Percentiles rank a stretch among this genome's conserved stretches.
phyloP scores from a whole-genome alignment of 2,113 vertebrate genomes.

The Dipodomys ordii region DNA sequence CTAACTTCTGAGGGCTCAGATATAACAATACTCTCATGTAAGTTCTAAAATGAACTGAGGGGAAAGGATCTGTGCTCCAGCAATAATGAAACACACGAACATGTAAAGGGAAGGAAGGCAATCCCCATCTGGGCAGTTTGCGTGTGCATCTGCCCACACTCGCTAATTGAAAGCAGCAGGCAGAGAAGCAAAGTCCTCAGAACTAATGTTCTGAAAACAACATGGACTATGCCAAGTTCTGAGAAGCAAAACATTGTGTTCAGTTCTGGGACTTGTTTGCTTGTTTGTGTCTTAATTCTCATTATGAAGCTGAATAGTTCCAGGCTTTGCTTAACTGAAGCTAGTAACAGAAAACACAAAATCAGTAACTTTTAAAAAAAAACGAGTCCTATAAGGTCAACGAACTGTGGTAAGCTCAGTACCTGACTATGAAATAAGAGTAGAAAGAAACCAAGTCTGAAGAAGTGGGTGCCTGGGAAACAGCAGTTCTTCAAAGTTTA shows the following conservation, averaged over 20 bases:
- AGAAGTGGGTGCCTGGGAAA: not conserved
- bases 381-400: not conserved
- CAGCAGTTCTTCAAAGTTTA: not conserved
- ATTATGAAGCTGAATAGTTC: not conserved
- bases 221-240: not conserved
- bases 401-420: not conserved
- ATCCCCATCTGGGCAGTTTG: not conserved
- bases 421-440: not conserved
- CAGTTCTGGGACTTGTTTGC: not conserved
- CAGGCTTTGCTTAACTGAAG: not conserved
- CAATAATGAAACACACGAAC: too few relatives aligned
- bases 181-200: too few relatives aligned
- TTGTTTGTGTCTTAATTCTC: not conserved
- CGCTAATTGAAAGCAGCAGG: not conserved
- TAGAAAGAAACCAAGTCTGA: not conserved
- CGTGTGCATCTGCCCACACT: accelerated
- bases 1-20: not conserved
- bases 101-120: too few relatives aligned
- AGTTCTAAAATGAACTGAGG: not conserved
- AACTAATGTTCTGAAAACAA: not conserved
- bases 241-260: not conserved
- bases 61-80: not conserved
- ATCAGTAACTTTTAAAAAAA: not conserved
- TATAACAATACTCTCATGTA: not conserved
- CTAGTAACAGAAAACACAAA: not conserved